Percentiles rank a stretch among this genome's conserved stretches.
These are phyloP conservation scores for Grus americana DNA, from an alignment of 2,113 vertebrate genomes.

Conservation along the genomic window DNA sequence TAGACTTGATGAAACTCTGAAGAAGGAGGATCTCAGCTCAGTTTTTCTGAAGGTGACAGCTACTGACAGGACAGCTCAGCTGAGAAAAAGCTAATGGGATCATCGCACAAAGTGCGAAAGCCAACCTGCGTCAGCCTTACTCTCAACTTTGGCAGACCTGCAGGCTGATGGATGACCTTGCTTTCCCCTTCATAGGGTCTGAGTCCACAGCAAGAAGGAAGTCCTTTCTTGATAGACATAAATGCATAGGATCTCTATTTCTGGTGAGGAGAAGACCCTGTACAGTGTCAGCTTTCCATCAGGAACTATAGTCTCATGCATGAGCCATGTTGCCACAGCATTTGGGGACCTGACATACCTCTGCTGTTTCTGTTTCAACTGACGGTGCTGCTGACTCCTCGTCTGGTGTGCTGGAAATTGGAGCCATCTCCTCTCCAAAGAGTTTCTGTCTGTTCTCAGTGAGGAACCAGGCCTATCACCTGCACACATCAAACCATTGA, in stretches of 20 bases:
- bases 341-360: not conserved
- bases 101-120: not conserved
- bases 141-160: not conserved
- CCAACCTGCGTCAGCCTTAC: not conserved
- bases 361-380: not conserved
- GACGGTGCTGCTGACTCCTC: not conserved
- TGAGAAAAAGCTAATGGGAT: not conserved
- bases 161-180: not conserved
- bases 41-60: not conserved
- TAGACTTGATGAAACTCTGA: not conserved
- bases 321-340: not conserved
- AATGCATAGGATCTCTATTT: not conserved
- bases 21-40: not conserved
- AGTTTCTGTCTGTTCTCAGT: not conserved
- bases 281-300: not conserved
- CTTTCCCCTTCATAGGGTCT: not conserved
- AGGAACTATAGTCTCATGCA: not conserved
- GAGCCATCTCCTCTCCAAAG: not conserved
- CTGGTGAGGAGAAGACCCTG: not conserved
- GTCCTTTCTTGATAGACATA: not conserved
- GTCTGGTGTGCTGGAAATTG: accelerated
- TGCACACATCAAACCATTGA: not conserved
- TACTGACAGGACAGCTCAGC: not conserved
- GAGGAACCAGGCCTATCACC: not conserved
- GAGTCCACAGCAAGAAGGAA: not conserved